Evolutionary conservation across 2,888 invertebrate genomes (phyloP), one percentile per base, ranked within the genome.

Genomic region (Torymus auratus): DNA sequence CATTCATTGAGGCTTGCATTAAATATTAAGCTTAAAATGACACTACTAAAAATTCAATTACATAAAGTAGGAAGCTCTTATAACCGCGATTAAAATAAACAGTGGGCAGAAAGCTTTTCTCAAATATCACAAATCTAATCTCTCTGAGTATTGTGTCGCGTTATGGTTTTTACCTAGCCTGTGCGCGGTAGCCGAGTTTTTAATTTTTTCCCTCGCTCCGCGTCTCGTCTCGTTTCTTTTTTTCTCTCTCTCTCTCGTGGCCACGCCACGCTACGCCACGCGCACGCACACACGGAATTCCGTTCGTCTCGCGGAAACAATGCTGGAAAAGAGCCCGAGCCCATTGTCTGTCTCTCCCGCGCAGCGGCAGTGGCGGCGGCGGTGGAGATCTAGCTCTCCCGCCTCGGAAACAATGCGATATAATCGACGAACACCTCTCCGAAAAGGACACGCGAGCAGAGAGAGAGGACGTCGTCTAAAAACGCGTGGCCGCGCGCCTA

Each of bases 361-460:
- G 20, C 20, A 20, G 20, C 14, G 7, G 28, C n/a, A 10, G 70
- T 17, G 11, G 41, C 17, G 4, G 5, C 1, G 7, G 20, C 55
- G 5, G 50, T 13, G 64, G 56, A 55, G 12, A 52, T 13, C 20
- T 1, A 56, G 62, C 62, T 28, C 74, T 53, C 61, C n/a, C n/a
- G 61, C 28, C 28, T 28, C 28, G 61, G 55, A 70, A 80, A 75
- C 70, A 80, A 70, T 75, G 65, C 65, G 70, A 69, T 73, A 68
- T 64, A 79, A 79, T 74, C 74, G 79, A 65, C 62, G 13, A 62
- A 72, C 72, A 72, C 71, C 80, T 73, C 80, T 73, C 61, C 67
- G 72, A 72, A 71, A 62, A 70, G 56, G 56, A 62, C 41, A 60
- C 52, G 55, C 69, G 28, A 53, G 12, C 20, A 7, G 28, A 28